Evolutionary conservation across 2,888 invertebrate genomes (phyloP), one percentile per base, ranked within the genome.

Genomic region (Drosophila tanythrix): DNA sequence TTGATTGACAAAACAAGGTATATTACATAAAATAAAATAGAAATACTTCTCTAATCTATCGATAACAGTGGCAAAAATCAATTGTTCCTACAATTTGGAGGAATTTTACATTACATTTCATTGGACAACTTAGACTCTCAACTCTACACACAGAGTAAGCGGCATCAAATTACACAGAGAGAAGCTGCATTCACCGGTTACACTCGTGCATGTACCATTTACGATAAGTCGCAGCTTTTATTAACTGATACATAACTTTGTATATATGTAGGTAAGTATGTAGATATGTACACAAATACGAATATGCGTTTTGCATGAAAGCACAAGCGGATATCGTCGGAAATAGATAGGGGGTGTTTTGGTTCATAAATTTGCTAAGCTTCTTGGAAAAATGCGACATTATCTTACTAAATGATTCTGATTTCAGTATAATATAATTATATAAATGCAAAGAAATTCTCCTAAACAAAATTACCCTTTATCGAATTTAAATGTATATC

Each of bases 221-320:
- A 13, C 38, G 3, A 8, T n/a, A 40, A 38, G 29, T 40, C 8
- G 29, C 29, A 31, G 56, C 18, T 56, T 7, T 27, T 27, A 36
- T 38, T 27, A 36, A 38, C 13, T 18, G 27, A 38, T 18, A 56
- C 5, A 43, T 11, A 33, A 33, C 33, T 40, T 10, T 40, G 10
- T n/a, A n/a, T 40, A n/a, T 10, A n/a, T 40, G 3, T n/a, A 21
- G 7, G 35, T 25, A 25, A 1, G 18, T 13, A 55, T 63, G 36
- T 50, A 35, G 10, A 15, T 27, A 46, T 27, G 18, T 31, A 68
- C 31, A 69, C 25, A 31, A 18, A 29, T 25, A 13, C 27, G 21
- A 46, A 66, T 10, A 43, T 43, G 43, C 31, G 15, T 33, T 43
- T 58, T 15, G 15, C 15, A 58, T 58, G n/a, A 15, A 43, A 43